These are phyloP conservation scores for Merodon equestris DNA, from an alignment of 2,888 invertebrate genomes.

Conservation along the genomic window DNA sequence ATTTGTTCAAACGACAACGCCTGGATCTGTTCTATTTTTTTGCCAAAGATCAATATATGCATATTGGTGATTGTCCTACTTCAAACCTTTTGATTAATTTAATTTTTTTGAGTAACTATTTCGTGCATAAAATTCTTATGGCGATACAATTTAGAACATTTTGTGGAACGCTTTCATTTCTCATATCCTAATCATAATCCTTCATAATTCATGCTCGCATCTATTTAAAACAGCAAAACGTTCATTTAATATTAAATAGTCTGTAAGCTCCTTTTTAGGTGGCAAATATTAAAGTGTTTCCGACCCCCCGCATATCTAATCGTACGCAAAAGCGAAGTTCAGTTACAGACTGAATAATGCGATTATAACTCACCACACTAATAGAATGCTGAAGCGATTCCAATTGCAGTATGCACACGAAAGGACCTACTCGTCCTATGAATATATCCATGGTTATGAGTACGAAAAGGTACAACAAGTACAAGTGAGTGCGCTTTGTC, in stretches of 20 bases:
- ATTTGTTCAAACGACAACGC: background rate
- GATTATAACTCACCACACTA: slow-evolving; percentile 66
- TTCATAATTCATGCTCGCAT: slow-evolving; percentile 11
- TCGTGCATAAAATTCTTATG: too few species aligned
- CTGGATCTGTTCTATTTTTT: background rate
- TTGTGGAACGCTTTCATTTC: too few species aligned
- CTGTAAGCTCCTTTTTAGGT: slow-evolving; percentile 34
- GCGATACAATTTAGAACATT: too few species aligned
- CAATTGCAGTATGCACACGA: slow-evolving; percentile 60
- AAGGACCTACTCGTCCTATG: too few species aligned
- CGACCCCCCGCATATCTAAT: slow-evolving; percentile 39
- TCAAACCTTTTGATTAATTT: too few species aligned
- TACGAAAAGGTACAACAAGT: background rate
- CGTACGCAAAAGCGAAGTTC: slow-evolving; percentile 60
- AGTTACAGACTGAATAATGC: slow-evolving; percentile 66
- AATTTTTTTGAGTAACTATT: too few species aligned
- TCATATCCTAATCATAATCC: too few species aligned
- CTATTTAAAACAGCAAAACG: slow-evolving; percentile 33
- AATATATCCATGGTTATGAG: too few species aligned
- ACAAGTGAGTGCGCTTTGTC: slow-evolving; percentile 21
- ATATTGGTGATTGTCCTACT: too few species aligned
- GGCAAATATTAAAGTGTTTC: slow-evolving; percentile 42
- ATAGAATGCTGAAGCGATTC: slow-evolving; percentile 57
- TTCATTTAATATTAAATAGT: slow-evolving; percentile 50
- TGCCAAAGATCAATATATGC: too few species aligned